A percentile compares a stretch with the other conserved stretches of the same genome.
phyloP scores from a whole-genome alignment of 2,888 invertebrate species.

The Diaphora mendica region DNA sequence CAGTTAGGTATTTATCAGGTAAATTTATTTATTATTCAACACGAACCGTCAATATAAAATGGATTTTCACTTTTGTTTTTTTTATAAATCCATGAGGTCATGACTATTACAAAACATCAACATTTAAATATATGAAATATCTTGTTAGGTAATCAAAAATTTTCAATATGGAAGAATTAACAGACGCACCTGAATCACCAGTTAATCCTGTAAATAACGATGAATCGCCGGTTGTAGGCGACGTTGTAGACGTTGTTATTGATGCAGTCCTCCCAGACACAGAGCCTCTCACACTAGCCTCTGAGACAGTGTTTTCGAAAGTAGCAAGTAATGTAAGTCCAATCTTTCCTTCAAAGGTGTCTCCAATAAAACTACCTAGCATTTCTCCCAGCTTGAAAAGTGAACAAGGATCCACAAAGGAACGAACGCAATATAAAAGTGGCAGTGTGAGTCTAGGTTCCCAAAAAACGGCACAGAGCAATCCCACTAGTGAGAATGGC shows the following conservation, averaged over 20 bases:
- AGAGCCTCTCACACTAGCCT: conserved; percentile 6
- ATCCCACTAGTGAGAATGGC: conserved; percentile 3
- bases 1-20: background rate
- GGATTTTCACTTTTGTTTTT: conserved; percentile 31
- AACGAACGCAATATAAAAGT: background rate
- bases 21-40: background rate
- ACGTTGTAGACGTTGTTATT: conserved; percentile 13
- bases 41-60: background rate
- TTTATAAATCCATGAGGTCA: conserved; percentile 64
- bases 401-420: conserved; percentile 9
- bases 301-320: conserved; percentile 7
- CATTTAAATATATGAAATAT: conserved; percentile 50
- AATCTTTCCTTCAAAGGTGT: background rate
- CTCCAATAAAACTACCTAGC: conserved; percentile 11
- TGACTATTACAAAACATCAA: conserved; percentile 48
- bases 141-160: conserved; percentile 26
- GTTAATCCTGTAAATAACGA: conserved; percentile 27
- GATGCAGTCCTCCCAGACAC: conserved; percentile 7
- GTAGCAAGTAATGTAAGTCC: conserved; percentile 6
- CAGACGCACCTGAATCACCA: conserved; percentile 27
- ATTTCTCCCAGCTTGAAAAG: background rate
- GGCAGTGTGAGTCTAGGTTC: conserved; percentile 2
- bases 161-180: conserved; percentile 41
- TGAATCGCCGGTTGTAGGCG: background rate
- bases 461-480: conserved; percentile 11